Evolutionary conservation across 2,888 invertebrate genomes (phyloP).

Genomic region (Cantharis lateralis): DNA sequence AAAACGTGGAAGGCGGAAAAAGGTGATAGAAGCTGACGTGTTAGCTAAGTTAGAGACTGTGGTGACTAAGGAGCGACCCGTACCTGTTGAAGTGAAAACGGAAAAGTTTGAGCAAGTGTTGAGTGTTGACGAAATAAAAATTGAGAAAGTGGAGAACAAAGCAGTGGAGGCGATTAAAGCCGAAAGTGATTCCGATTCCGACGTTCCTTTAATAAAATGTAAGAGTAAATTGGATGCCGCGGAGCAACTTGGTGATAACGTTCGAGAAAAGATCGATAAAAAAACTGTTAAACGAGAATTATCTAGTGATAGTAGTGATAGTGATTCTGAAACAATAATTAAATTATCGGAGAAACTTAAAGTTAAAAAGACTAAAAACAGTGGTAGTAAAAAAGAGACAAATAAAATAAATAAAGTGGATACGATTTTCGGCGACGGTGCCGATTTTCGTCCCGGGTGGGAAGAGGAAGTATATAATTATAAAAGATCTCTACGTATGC

Average conservation of each 20-base stretch:
- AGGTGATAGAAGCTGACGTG: conserved; percentile 47
- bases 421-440: conserved; percentile 71
- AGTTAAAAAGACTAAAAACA: conserved; percentile 41
- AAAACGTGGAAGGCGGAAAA: conserved; percentile 63
- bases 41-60: conserved; percentile 45
- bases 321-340: conserved; percentile 42
- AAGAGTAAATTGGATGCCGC: conserved; percentile 36
- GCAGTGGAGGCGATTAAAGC: conserved; percentile 24
- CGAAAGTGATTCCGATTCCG: conserved; percentile 43
- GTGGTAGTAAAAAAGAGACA: conserved; percentile 39
- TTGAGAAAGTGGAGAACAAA: conserved; percentile 24
- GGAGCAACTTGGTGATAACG: conserved; percentile 43
- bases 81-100: conserved; percentile 36
- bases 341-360: conserved; percentile 36
- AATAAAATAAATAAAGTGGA: conserved; percentile 55
- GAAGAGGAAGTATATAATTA: conserved; percentile 83
- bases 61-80: conserved; percentile 44
- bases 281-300: not conserved
- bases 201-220: conserved; percentile 40
- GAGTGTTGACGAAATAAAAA: conserved; percentile 21
- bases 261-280: not conserved
- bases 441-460: conserved; percentile 79
- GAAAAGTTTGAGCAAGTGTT: conserved; percentile 17
- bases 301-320: conserved; percentile 51
- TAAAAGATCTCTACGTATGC: conserved; percentile 82